Evolutionary conservation across 2,797 vertebrate species (phyloP), one percentile per base, ranked within the genome.

Genomic region (Myoxocephalus aenaeus): DNA sequence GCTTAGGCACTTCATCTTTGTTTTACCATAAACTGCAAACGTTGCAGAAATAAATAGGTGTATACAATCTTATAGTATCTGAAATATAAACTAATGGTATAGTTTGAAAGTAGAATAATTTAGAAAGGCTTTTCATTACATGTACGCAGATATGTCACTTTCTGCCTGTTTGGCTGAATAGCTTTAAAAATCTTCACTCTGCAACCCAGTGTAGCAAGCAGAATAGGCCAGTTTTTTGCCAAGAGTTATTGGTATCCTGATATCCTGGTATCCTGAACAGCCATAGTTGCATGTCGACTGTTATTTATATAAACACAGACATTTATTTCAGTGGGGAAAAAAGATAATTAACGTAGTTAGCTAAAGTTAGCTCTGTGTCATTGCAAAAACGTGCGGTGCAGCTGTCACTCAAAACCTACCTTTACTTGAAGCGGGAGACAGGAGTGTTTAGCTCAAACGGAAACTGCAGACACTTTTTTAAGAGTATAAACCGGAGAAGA

Each of bases 361-460:
- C 42, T 42, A 25, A 13, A 44, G 48, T 34, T 40, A 54, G 50
- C 40, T 62, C 8, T 53, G 6, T 36, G 2, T 57, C 14, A 44
- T 14, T 12, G 29, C 40, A 57, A 27, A 58, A 4, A 38, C 3
- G 46, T n/a, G 40, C 57, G 12, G 22, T 1, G 1, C 25, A 63
- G 6, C 40, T 36, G 15, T 56, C 22, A 59, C 5, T 4, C 38
- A 27, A 13, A 17, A 13, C 70, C 46, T 69, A 73, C 83, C 73
- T 73, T 76, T 15, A 69, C 14, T 51, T 62, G 53, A 40, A 8
- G 50, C 3, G 15, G 42, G 12, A 29, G 13, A 56, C 9, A 9
- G 1, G 3, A 12, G 3, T 17, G 38, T 71, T 68, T 10, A 25
- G 22, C 25, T 40, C 25, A 57, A 57, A 75, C 10, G 1, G 18